A percentile compares a stretch with the other conserved stretches of the same genome.
Conservation (phyloP, 2,113 vertebrate species). For the Cephalophus harveyi region DNA sequence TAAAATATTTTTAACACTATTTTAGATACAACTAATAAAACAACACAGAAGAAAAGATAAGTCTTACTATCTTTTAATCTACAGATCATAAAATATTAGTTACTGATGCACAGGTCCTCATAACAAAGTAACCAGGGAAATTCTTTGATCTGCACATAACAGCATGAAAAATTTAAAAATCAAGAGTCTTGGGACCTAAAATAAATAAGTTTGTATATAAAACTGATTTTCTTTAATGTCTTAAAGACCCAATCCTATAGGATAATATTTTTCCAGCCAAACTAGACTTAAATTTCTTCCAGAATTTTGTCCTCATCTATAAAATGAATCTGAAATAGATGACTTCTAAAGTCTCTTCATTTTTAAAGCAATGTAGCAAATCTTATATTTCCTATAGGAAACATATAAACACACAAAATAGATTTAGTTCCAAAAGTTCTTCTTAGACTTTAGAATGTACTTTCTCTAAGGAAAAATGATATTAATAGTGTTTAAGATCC, state of each 20-base stretch:
- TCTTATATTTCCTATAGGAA: background rate
- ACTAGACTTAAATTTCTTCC: background rate
- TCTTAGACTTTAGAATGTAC: constrained; percentile 6
- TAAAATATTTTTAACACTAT: background rate
- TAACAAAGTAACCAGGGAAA: background rate
- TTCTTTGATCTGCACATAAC: background rate
- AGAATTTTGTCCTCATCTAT: background rate
- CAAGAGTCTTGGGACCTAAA: background rate
- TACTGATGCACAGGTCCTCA: background rate
- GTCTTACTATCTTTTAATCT: background rate
- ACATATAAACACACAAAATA: background rate
- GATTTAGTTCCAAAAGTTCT: background rate
- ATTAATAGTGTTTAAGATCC: background rate
- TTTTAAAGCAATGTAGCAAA: constrained; percentile 15
- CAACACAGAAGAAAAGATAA: background rate
- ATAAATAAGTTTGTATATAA: background rate
- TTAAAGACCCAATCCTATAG: background rate
- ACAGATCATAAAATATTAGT: background rate
- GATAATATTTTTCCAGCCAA: constrained; percentile 13
- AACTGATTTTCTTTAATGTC: background rate
- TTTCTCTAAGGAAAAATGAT: background rate
- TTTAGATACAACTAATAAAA: background rate
- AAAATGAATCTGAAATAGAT: constrained; percentile 39
- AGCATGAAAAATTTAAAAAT: background rate
- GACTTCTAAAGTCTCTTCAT: background rate